Conservation (phyloP, 2,888 invertebrate species). For the Phymatocera aterrima region DNA sequence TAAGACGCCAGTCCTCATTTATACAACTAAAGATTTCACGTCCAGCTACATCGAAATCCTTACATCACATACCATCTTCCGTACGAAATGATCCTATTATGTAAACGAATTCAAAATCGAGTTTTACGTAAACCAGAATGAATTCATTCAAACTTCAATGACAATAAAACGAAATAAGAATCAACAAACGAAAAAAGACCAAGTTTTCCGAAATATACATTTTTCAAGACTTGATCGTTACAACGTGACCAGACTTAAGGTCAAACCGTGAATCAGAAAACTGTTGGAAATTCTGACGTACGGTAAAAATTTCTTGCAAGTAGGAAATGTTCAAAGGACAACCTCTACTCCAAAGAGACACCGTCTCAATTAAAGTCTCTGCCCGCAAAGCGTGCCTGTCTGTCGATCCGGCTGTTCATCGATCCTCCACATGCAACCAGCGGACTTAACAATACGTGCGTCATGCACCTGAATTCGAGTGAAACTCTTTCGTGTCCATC, state of each 20-base stretch:
- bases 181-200: background rate
- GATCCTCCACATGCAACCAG: constrained; percentile 1
- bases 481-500: constrained; percentile 51
- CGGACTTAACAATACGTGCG: constrained; percentile 9
- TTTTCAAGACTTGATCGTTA: constrained; percentile 4
- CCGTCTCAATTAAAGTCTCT: constrained; percentile 2
- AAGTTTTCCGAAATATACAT: background rate
- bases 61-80: background rate
- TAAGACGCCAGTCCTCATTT: background rate
- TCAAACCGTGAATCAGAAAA: background rate
- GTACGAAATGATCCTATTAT: background rate
- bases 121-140: background rate
- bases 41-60: background rate
- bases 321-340: constrained; percentile 15
- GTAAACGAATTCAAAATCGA: background rate
- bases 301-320: background rate
- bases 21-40: background rate
- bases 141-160: background rate
- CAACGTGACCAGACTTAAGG: constrained; percentile 17
- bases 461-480: constrained; percentile 48
- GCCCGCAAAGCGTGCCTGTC: background rate
- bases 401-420: background rate
- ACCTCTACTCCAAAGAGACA: constrained; percentile 3
- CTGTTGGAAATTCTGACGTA: background rate
- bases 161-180: background rate